A percentile compares a stretch with the other conserved stretches of the same genome.
Evolutionary conservation across 2,797 vertebrate genomes (phyloP).

Genomic region (Discoglossus pictus): DNA sequence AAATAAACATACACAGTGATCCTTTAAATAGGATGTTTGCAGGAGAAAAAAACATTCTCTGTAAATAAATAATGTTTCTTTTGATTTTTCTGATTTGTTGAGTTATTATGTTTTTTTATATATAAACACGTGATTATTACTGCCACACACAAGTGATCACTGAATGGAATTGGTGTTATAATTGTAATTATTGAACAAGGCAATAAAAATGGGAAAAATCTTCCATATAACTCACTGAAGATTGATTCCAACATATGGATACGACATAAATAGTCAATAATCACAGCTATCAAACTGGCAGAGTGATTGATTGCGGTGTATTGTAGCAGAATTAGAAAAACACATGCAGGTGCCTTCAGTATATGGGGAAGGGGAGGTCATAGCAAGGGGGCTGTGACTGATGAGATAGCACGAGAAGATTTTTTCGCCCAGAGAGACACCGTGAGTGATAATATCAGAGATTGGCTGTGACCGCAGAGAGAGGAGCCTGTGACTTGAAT

Average conservation of each 20-base stretch:
- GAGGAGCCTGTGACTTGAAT: constrained; percentile 25
- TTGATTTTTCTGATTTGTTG: constrained; percentile 2
- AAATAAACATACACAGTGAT: no score
- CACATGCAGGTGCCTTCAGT: not conserved
- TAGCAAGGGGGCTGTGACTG: constrained; percentile 5
- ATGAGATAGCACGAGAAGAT: constrained; percentile 14
- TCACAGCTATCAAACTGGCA: not conserved
- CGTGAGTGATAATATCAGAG: constrained; percentile 19
- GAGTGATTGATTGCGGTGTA: not conserved
- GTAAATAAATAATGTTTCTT: constrained; percentile 11
- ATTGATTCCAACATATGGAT: constrained; percentile 5
- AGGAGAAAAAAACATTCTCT: no score
- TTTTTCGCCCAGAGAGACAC: constrained; percentile 17
- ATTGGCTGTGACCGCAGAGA: constrained; percentile 27
- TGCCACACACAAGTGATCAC: not conserved
- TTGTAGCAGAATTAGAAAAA: not conserved
- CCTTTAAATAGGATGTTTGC: no score
- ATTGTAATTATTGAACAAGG: not conserved
- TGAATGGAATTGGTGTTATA: no score
- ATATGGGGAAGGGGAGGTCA: constrained; percentile 15
- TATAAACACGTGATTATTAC: not conserved
- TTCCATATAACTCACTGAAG: not conserved
- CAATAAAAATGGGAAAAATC: not conserved
- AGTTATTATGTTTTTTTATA: not conserved
- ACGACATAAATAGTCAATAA: not conserved